Conservation (phyloP, 1,140 invertebrate genomes). For the Bathynomus jamesi region DNA sequence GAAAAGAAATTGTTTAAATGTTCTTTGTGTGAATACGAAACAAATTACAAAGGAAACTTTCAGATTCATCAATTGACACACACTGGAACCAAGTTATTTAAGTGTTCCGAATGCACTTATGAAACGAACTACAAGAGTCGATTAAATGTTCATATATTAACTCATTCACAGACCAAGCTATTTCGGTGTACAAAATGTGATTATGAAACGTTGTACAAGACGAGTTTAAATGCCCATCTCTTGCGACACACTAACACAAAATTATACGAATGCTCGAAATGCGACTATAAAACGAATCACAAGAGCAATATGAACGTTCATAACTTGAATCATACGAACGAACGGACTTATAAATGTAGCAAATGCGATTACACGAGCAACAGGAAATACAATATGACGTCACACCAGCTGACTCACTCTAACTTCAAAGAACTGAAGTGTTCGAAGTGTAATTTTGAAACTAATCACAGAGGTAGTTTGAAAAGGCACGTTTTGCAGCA, state of each 20-base stretch:
- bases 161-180: neutral
- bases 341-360: neutral
- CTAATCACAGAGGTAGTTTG: neutral
- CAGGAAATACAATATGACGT: neutral
- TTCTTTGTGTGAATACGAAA: neutral
- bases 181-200: neutral
- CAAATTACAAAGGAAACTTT: neutral
- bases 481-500: neutral
- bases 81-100: neutral
- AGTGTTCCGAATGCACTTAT: neutral
- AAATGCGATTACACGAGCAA: neutral
- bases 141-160: neutral
- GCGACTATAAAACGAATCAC: neutral
- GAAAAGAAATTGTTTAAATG: neutral
- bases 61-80: neutral
- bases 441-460: neutral
- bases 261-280: neutral
- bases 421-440: neutral
- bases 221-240: neutral
- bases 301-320: neutral
- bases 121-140: neutral
- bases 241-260: neutral
- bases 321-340: neutral
- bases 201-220: neutral
- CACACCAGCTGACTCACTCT: neutral